A percentile compares a stretch with the other conserved stretches of the same genome.
Conservation (phyloP, 2,113 vertebrate genomes). For the Bettongia penicillata region DNA sequence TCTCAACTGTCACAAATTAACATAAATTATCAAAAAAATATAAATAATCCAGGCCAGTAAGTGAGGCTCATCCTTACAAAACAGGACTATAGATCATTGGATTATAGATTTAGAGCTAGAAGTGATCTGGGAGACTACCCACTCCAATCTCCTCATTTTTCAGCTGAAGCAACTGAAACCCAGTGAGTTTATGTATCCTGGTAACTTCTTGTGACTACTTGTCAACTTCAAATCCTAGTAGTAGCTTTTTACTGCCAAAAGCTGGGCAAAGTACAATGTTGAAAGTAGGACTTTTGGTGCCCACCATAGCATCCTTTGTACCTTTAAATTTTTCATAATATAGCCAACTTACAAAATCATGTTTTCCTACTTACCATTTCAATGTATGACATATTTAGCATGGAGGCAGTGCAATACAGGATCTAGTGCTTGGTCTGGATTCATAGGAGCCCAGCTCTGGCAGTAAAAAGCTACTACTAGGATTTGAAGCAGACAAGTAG, state of each 20-base stretch:
- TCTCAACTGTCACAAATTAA: not conserved
- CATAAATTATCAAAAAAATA: not conserved
- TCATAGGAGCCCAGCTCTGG: not conserved
- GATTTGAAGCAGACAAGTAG: not conserved
- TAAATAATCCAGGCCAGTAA: not conserved
- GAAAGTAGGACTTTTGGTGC: not conserved
- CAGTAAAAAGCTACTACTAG: not conserved
- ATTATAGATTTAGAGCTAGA: not conserved
- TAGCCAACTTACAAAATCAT: not conserved
- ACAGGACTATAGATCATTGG: not conserved
- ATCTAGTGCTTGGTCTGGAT: not conserved
- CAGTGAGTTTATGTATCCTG: not conserved
- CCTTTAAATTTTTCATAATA: not conserved
- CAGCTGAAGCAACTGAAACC: not conserved
- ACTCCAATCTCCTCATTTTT: not conserved
- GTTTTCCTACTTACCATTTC: not conserved
- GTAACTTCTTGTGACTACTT: no score
- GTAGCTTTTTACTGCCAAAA: not conserved
- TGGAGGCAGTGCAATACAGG: not conserved
- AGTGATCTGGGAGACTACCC: not conserved
- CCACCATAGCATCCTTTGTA: not conserved
- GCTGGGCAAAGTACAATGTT: not conserved
- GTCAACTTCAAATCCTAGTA: no score
- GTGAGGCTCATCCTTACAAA: rapidly evolving
- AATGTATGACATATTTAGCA: not conserved